Base-by-base conservation (phyloP, 23 tunicate species). In the Phallusia fumigata region DNA sequence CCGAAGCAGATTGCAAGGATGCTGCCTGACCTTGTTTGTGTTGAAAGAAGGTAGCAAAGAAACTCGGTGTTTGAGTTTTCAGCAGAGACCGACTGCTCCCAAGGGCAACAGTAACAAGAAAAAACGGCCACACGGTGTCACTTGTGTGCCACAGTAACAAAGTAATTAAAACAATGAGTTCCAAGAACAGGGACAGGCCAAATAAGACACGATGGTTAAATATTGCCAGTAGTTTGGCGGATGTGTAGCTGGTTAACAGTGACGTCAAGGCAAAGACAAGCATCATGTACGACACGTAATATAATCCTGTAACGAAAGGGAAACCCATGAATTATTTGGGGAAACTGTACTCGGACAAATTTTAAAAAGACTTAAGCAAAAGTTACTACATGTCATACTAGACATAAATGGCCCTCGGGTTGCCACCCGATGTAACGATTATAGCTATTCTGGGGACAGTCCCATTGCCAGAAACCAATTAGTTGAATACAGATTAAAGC, bases 281-380 rank as follows among this genome's bases (percentile, higher is more conserved):
- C 69, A 58, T 58, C 69, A 58, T 58, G 69, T 58, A 58, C 28
- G 69, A 58, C 8, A 58, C 69, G 69, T 58, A 58, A 58, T 21
- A 58, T 58, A 58, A 58, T 58, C 69, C 69, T 58, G 69, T 16
- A 58, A 13, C 28, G 16, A 24, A 58, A 58, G 69, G 13, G 10
- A 40, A 40, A 40, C 8, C 47, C 47, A 5, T 40, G 47, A 40
- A 40, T 40, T 40, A 40, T 40, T 40, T 10, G 47, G 8, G 47
- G 47, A 10, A 40, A 40, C 47, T 40, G 10, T 40, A 40, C 47
- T 3, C 47, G 8, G 10, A 40, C 10, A 10, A 40, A 40, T 10
- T 40, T 40, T 3, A 40, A 3, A n/a, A n/a, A n/a, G n/a, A n/a
- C n/a, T n/a, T n/a, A n/a, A n/a, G n/a, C n/a, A n/a, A n/a, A 40